phyloP scores from a whole-genome alignment of 2,888 invertebrate species.

The Alsophila aescularia region DNA sequence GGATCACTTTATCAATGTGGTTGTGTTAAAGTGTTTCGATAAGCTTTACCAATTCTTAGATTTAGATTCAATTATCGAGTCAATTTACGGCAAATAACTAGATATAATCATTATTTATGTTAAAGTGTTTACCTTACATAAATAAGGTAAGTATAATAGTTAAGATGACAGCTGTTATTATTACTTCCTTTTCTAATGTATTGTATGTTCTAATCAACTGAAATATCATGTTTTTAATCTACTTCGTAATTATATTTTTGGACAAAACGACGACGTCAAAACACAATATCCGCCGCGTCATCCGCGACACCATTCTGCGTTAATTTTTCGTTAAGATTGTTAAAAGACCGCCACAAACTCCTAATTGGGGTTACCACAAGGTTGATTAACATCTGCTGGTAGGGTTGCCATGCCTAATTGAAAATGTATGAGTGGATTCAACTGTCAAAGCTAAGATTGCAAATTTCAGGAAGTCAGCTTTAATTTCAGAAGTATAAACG shows the following conservation, averaged over 20 bases:
- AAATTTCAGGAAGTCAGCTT: conserved; percentile 9
- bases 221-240: background rate
- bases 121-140: no score
- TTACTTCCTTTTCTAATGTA: no score
- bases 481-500: background rate
- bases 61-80: no score
- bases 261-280: conserved; percentile 43
- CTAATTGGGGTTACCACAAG: conserved; percentile 71
- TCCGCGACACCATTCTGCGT: conserved; percentile 61
- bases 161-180: no score
- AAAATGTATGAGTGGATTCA: conserved; percentile 25
- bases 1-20: background rate
- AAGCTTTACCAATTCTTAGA: no score
- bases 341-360: conserved; percentile 69
- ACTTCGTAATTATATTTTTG: conserved; percentile 19
- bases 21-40: background rate
- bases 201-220: no score
- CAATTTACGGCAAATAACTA: no score
- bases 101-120: no score
- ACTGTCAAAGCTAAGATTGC: conserved; percentile 15
- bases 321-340: conserved; percentile 74
- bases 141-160: no score
- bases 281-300: conserved; percentile 59
- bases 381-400: conserved; percentile 57
- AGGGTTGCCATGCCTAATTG: conserved; percentile 46